phyloP scores from a whole-genome alignment of 2,888 invertebrate genomes.

The Cecidostiba fungosa region DNA sequence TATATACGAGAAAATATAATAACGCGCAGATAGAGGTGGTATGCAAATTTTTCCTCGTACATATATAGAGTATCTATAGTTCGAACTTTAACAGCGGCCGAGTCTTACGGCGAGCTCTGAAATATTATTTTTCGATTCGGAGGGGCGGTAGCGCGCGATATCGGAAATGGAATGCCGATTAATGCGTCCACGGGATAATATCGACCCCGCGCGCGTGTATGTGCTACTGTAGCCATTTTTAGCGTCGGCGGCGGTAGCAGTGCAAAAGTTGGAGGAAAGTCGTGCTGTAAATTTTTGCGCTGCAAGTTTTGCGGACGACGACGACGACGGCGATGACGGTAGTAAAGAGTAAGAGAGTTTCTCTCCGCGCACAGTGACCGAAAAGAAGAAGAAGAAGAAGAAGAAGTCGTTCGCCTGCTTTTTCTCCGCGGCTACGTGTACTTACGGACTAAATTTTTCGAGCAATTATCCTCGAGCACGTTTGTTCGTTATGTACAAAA shows the following conservation, averaged over 20 bases:
- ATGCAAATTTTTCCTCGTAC: conserved; percentile 49
- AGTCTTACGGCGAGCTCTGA: conserved; percentile 13
- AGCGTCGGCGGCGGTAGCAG: background rate
- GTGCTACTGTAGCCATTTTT: background rate
- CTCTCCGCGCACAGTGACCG: background rate
- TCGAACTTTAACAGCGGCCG: conserved; percentile 45
- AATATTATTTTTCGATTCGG: conserved; percentile 56
- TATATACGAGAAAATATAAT: background rate
- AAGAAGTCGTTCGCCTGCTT: conserved; percentile 32
- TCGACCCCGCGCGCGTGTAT: conserved; percentile 23
- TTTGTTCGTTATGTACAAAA: background rate
- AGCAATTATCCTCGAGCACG: conserved; percentile 34
- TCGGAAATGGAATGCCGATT: conserved; percentile 59
- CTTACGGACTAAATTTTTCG: conserved; percentile 41
- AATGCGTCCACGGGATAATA: conserved; percentile 27
- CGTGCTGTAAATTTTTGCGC: conserved; percentile 57
- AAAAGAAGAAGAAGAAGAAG: conserved; percentile 26
- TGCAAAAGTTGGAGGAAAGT: conserved; percentile 52
- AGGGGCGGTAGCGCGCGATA: conserved; percentile 10
- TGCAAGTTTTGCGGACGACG: background rate
- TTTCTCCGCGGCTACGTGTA: background rate
- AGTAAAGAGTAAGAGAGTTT: conserved; percentile 30
- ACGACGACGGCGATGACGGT: background rate
- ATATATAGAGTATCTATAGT: background rate
- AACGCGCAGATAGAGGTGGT: background rate